Percentiles rank a stretch among this genome's conserved stretches.
phyloP scores from a whole-genome alignment of 1,140 invertebrate genomes.

The Coelopa frigida region DNA sequence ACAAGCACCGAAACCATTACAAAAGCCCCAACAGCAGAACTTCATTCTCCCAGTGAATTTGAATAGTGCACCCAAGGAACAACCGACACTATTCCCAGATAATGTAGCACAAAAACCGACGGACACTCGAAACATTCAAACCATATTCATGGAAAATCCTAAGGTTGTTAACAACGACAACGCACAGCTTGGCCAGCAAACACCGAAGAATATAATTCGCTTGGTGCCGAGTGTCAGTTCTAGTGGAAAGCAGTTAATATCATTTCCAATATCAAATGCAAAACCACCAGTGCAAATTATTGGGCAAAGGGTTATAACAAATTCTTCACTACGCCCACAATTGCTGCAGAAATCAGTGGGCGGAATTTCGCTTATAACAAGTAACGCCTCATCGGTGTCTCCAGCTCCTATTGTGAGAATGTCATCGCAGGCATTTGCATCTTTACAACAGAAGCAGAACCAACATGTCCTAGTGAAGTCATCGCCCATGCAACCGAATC shows the following conservation, averaged over 20 bases:
- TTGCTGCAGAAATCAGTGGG: background rate
- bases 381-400: slow-evolving; percentile 21
- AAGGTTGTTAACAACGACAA: background rate
- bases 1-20: slow-evolving; percentile 6
- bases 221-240: slow-evolving; percentile 19
- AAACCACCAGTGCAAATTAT: slow-evolving; percentile 29
- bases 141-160: background rate
- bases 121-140: background rate
- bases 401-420: slow-evolving; percentile 28
- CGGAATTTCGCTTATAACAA: slow-evolving; percentile 18
- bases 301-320: slow-evolving; percentile 27
- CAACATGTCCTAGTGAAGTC: slow-evolving; percentile 14
- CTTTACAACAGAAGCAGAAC: slow-evolving; percentile 32
- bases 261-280: slow-evolving; percentile 4
- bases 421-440: slow-evolving; percentile 37
- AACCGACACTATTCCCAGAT: background rate
- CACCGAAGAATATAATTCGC: slow-evolving; percentile 30
- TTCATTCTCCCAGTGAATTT: slow-evolving; percentile 16
- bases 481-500: too few relatives aligned
- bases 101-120: background rate
- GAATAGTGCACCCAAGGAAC: background rate
- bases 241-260: background rate
- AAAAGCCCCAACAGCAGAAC: slow-evolving; percentile 16
- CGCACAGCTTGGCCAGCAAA: slow-evolving; percentile 19
- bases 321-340: slow-evolving; percentile 6